A percentile compares a stretch with the other conserved stretches of the same genome.
Conservation (phyloP, 1,140 invertebrate genomes). For the Argopecten irradians region DNA sequence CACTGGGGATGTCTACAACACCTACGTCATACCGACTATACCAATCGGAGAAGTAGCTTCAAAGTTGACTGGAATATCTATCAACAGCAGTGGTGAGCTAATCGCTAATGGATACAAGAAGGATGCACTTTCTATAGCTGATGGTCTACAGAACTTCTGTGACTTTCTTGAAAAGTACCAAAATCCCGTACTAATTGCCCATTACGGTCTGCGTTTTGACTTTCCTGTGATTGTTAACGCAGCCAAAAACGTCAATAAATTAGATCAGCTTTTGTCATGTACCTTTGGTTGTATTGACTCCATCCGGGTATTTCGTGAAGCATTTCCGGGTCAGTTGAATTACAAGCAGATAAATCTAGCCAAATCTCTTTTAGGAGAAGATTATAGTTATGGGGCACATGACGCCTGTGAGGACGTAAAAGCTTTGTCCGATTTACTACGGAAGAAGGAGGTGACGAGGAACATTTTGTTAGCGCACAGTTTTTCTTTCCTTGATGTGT, state of each 20-base stretch:
- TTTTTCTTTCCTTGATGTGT: not conserved
- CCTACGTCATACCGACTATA: slow-evolving; percentile 27
- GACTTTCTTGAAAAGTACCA: slow-evolving; percentile 25
- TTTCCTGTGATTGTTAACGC: slow-evolving; percentile 36
- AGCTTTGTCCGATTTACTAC: not conserved
- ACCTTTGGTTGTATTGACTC: slow-evolving; percentile 25
- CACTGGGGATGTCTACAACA: not conserved
- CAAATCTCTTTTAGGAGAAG: not conserved
- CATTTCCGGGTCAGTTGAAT: not conserved
- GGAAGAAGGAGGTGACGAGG: not conserved
- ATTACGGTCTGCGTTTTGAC: slow-evolving; percentile 43
- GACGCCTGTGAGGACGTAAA: slow-evolving; percentile 24
- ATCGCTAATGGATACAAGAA: slow-evolving; percentile 31
- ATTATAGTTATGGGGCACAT: slow-evolving; percentile 18
- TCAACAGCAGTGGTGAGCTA: slow-evolving; percentile 15
- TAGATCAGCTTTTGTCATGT: not conserved
- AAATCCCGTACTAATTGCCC: slow-evolving; percentile 38
- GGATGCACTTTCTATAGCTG: slow-evolving; percentile 13
- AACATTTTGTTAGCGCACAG: not conserved
- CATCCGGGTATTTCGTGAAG: not conserved
- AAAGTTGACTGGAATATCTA: slow-evolving; percentile 25
- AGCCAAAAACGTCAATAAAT: not conserved
- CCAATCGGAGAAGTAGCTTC: slow-evolving; percentile 32
- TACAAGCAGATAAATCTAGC: slow-evolving; percentile 24
- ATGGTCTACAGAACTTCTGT: slow-evolving; percentile 4